Base-by-base conservation (phyloP, 2,888 invertebrate genomes). In the Boloria euphrosyne region DNA sequence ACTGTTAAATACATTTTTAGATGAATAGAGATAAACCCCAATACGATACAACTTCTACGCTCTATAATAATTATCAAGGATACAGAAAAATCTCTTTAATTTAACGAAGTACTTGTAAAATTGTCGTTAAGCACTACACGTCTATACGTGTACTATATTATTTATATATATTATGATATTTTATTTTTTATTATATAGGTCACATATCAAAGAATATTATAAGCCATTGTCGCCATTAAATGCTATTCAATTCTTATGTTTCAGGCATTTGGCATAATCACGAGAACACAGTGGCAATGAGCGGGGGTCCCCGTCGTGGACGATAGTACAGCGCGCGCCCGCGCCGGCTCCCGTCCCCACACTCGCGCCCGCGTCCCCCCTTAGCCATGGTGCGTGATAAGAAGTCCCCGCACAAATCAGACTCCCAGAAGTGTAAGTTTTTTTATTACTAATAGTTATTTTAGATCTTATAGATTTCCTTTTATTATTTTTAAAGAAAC, bases 191-290 rank as follows among this genome's bases (percentile, higher is more conserved):
- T n/a, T n/a, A n/a, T n/a, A n/a, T n/a, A n/a, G n/a, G 10, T 7
- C 7, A 10, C 31, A 38, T 38, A 31, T 31, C 7, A 2, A 31
- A 31, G 6, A 31, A 31, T 31, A 31, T 7, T 7, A 7, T 7
- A 1, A 31, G 31, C 7, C 6, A 31, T 6, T 1, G 31, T 38
- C 31, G 10, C 31, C 31, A 14, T 47, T 47, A n/a, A 47, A 47
- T n/a, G 7, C 7, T 7, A 38, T 38, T 38, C 10, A 38, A 13
- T 31, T 27, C 22, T 17, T 54, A 6, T 59, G 22, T 49, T 74
- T 74, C 82, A 93, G 93, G 92, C 81, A 85, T 92, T 74, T 91
- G 92, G 92, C 89, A 90, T 76, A 89, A 88, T 76, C 87, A 87
- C 82, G 89, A 87, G 75, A 90, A 88, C 74, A 85, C 88, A 61